Evolutionary conservation across 2,113 vertebrate genomes (phyloP).

Genomic region (Corythoichthys intestinalis): DNA sequence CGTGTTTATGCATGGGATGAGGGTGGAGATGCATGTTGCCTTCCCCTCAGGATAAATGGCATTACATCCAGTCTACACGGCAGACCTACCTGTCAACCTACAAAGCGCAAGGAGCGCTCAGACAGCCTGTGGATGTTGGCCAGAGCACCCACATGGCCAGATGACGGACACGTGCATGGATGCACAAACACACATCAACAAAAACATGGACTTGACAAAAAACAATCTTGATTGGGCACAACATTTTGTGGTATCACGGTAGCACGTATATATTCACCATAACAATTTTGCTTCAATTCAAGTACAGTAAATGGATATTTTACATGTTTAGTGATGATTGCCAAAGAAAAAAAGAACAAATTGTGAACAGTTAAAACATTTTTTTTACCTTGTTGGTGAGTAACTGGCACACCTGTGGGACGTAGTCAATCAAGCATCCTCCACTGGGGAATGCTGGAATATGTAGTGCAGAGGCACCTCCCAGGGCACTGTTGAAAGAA

Average conservation of each 20-base stretch:
- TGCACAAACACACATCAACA: slow-evolving; percentile 23
- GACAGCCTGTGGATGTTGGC: slow-evolving; percentile 56
- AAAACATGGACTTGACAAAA: slow-evolving; percentile 2
- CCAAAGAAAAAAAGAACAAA: background rate
- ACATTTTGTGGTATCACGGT: slow-evolving; percentile 4
- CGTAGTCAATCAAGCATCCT: slow-evolving; percentile 97
- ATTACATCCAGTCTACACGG: slow-evolving; percentile 43
- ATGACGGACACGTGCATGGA: slow-evolving; percentile 42
- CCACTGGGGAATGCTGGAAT: slow-evolving; percentile 95
- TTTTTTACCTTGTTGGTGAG: slow-evolving; percentile 93
- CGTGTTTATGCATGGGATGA: background rate
- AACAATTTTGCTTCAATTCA: too few relatives aligned
- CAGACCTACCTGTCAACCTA: slow-evolving; percentile 68
- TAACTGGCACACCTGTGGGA: slow-evolving; percentile 96
- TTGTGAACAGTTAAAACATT: background rate
- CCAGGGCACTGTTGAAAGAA: slow-evolving; percentile 81
- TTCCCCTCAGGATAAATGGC: slow-evolving; percentile 44
- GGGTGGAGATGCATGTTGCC: background rate
- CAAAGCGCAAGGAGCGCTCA: slow-evolving; percentile 42
- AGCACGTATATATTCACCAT: too few relatives aligned
- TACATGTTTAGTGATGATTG: too few relatives aligned
- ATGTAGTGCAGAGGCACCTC: slow-evolving; percentile 93
- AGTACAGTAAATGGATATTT: too few relatives aligned
- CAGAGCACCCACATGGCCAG: slow-evolving; percentile 56
- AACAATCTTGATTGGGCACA: slow-evolving; percentile 11